Percentiles rank a stretch among this genome's conserved stretches.
phyloP scores from a whole-genome alignment of 2,797 vertebrate genomes.

The Pitangus sulphuratus region DNA sequence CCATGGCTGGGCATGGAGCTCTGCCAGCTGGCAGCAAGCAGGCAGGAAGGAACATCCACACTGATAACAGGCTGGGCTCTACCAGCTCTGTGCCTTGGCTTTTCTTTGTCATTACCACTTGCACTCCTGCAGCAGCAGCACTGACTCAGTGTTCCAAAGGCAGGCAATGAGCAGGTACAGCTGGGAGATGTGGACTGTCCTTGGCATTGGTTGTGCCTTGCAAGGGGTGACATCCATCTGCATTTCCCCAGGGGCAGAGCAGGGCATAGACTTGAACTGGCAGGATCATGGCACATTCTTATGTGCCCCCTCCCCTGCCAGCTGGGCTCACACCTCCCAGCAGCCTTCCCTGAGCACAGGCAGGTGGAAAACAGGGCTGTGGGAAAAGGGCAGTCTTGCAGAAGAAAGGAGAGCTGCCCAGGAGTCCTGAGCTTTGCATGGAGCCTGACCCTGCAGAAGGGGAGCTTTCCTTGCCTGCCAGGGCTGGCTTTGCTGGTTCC shows the following conservation, averaged over 20 bases:
- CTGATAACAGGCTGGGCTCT: neutral
- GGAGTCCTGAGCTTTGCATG: neutral
- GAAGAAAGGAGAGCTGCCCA: neutral
- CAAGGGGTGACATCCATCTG: neutral
- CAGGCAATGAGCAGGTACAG: neutral
- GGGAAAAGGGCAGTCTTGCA: neutral
- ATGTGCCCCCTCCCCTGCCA: neutral
- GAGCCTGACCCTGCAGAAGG: neutral
- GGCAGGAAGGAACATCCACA: neutral
- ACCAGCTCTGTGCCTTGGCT: neutral
- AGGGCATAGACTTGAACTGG: neutral
- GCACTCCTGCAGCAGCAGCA: neutral
- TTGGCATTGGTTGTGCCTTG: neutral
- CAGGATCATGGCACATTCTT: neutral
- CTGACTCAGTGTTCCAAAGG: neutral
- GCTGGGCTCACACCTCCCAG: neutral
- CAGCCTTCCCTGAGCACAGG: neutral
- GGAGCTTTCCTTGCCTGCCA: neutral
- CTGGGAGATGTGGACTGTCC: neutral
- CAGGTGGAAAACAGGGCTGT: neutral
- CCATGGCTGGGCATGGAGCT: neutral
- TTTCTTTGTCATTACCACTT: neutral
- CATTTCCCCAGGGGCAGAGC: neutral
- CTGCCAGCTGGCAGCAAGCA: slow-evolving; percentile 9
- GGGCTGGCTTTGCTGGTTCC: neutral